phyloP scores from a whole-genome alignment of 2,113 vertebrate genomes.

The Microtus oregoni region DNA sequence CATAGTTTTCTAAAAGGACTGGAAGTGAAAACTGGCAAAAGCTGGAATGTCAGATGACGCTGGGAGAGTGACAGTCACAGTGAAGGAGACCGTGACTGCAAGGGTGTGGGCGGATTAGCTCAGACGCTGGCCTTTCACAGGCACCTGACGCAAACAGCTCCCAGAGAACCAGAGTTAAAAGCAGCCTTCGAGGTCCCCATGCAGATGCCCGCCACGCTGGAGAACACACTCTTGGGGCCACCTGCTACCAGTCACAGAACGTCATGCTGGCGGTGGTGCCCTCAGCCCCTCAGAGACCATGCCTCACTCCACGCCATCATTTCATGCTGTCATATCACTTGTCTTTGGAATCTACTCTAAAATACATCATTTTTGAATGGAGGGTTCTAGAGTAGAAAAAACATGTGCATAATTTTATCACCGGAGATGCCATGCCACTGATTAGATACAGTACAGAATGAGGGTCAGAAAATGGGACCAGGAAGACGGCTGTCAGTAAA shows the following conservation, averaged over 20 bases:
- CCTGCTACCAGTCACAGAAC: not conserved
- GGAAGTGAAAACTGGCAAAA: slow-evolving; percentile 53
- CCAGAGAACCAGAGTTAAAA: not conserved
- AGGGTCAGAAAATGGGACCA: no score
- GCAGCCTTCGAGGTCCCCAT: fast-evolving
- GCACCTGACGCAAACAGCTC: slow-evolving; percentile 37
- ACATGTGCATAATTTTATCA: not conserved
- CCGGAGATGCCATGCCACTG: not conserved
- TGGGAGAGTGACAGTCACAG: not conserved
- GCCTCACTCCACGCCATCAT: not conserved
- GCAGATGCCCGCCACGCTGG: not conserved
- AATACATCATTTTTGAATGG: not conserved
- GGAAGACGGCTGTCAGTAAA: not conserved
- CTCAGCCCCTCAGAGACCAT: fast-evolving
- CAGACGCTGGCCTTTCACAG: slow-evolving; percentile 31
- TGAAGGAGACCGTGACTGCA: not conserved
- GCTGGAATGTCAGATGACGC: slow-evolving; percentile 55
- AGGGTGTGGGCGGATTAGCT: not conserved
- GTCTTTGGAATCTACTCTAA: not conserved
- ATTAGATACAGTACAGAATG: not conserved
- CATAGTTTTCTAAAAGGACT: slow-evolving; percentile 55
- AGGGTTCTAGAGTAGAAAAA: not conserved
- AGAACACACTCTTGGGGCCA: not conserved
- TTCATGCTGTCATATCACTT: not conserved
- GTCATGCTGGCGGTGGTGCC: not conserved